These are phyloP conservation scores for Archivesica marissinica DNA, from an alignment of 1,140 invertebrate genomes.

Conservation along the genomic window DNA sequence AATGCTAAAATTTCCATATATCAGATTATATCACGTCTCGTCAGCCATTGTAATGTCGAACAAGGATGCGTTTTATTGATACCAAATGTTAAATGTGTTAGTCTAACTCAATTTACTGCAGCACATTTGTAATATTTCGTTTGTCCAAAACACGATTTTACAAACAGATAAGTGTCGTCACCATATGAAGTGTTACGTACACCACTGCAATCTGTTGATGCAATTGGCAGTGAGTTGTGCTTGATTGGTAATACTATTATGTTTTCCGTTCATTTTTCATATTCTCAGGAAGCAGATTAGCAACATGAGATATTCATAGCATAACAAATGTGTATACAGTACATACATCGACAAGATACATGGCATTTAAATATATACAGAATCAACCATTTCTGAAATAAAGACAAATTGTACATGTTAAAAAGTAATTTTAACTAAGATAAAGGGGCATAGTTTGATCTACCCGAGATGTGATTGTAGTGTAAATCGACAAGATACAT, in stretches of 20 bases:
- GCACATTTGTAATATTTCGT: neutral
- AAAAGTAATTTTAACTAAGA: too few relatives aligned
- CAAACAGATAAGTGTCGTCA: neutral
- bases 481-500: too few relatives aligned
- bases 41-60: constrained; percentile 9
- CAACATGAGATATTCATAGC: neutral
- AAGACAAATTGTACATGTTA: too few relatives aligned
- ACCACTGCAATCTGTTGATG: neutral
- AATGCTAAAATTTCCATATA: constrained; percentile 27
- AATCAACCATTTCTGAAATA: too few relatives aligned
- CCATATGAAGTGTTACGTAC: neutral
- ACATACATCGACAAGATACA: too few relatives aligned
- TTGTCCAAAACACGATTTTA: constrained; percentile 10
- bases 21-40: neutral
- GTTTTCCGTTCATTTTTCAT: too few relatives aligned
- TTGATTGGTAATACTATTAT: neutral
- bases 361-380: too few relatives aligned
- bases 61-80: constrained; percentile 9
- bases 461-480: too few relatives aligned
- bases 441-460: too few relatives aligned
- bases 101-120: constrained; percentile 27
- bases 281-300: too few relatives aligned
- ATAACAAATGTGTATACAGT: neutral
- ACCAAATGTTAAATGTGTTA: constrained; percentile 5
- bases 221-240: neutral